A percentile compares a stretch with the other conserved stretches of the same genome.
Evolutionary conservation across 1,140 invertebrate species (phyloP).

Genomic region (Oreohelix idahoensis): DNA sequence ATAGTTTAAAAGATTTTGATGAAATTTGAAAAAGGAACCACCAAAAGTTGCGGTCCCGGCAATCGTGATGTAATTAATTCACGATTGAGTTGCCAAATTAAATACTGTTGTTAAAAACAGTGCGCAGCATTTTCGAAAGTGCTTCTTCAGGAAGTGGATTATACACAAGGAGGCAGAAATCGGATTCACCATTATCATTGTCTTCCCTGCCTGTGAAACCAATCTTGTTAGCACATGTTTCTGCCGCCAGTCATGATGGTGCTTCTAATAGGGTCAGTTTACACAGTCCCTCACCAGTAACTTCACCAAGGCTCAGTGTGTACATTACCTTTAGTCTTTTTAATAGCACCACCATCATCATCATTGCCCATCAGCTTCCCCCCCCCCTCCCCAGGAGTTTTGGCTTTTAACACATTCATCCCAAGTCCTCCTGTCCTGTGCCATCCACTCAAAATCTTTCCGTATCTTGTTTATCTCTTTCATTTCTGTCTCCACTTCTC

Average conservation of each 20-base stretch:
- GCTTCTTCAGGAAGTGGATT: conserved; percentile 25
- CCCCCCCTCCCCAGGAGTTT: no score
- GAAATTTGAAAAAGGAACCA: no score
- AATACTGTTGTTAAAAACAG: conserved; percentile 64
- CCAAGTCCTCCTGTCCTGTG: no score
- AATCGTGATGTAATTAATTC: conserved; percentile 35
- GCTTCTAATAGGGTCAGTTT: neutral
- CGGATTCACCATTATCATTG: neutral
- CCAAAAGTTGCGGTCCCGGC: no score
- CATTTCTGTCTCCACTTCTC: no score
- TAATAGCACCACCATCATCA: no score
- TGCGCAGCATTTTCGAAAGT: conserved; percentile 63
- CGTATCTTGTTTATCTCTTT: no score
- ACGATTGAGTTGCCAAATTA: conserved; percentile 63
- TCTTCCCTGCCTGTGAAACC: neutral
- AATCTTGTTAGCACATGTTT: neutral
- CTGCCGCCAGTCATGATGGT: neutral
- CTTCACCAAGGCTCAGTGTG: conserved; percentile 11
- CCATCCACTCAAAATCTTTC: no score
- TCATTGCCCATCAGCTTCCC: no score
- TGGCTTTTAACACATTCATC: no score
- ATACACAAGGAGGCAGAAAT: conserved; percentile 7
- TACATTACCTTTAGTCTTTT: no score
- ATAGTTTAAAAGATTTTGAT: neutral
- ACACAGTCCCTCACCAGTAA: neutral